These are phyloP conservation scores for Prochilodus magdalenae DNA, from an alignment of 2,113 vertebrate genomes.

Conservation along the genomic window DNA sequence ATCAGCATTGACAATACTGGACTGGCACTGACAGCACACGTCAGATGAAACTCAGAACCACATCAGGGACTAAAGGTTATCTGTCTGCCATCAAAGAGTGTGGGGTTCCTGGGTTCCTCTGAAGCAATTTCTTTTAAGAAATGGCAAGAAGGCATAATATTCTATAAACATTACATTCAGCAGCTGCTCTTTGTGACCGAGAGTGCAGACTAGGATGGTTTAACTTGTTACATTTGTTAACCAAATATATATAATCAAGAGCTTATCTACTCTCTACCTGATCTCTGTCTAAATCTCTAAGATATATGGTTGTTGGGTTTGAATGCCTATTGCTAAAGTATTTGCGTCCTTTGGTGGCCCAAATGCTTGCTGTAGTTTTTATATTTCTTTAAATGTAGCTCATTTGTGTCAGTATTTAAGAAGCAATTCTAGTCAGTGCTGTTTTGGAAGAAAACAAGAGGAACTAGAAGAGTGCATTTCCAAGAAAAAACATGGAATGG, in stretches of 20 bases:
- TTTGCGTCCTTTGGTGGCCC: no score
- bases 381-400: no score
- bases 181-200: background rate
- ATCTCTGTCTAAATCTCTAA: background rate
- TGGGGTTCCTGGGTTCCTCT: background rate
- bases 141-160: conserved; percentile 14
- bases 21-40: background rate
- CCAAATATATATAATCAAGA: background rate
- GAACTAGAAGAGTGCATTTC: no score
- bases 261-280: background rate
- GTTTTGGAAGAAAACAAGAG: no score
- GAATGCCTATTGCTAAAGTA: background rate
- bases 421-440: no score
- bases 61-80: conserved; percentile 5
- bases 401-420: no score
- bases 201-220: background rate
- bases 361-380: no score
- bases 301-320: background rate
- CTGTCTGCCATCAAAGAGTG: conserved; percentile 10
- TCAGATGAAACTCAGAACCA: conserved; percentile 12
- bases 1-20: background rate
- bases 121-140: background rate
- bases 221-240: background rate
- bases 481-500: no score
- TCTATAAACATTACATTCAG: background rate